Percentiles rank a stretch among this genome's conserved stretches.
phyloP scores from a whole-genome alignment of 2,113 vertebrate species.

The Syngnathus scovelli region DNA sequence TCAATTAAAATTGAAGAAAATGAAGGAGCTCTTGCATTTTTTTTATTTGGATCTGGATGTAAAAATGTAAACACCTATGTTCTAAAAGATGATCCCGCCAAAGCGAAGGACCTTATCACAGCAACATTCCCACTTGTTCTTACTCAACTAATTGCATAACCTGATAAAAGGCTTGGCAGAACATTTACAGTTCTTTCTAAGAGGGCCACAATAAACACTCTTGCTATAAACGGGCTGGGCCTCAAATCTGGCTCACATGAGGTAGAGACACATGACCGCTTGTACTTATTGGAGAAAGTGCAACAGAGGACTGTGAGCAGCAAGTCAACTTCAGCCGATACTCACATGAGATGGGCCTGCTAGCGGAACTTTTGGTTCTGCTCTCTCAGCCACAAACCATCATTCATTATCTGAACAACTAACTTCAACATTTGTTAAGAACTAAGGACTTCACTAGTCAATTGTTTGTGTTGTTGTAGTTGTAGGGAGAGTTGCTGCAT shows the following conservation, averaged over 20 bases:
- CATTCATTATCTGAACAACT: conserved; percentile 13
- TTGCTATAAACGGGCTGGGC: conserved; percentile 44
- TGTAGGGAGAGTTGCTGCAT: neutral
- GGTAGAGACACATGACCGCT: conserved; percentile 77
- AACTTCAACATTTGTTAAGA: neutral
- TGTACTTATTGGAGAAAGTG: conserved; percentile 47
- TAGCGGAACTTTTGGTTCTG: conserved; percentile 34
- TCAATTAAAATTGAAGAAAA: neutral
- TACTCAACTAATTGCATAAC: neutral
- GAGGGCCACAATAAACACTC: conserved; percentile 50
- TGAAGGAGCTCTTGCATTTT: neutral
- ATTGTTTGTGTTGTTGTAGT: neutral
- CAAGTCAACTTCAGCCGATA: conserved; percentile 61
- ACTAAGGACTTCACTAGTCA: neutral
- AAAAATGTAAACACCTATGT: neutral
- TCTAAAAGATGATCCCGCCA: neutral
- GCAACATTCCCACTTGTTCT: neutral
- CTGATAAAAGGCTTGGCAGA: neutral
- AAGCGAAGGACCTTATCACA: neutral
- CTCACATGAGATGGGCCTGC: conserved; percentile 55
- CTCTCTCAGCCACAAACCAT: conserved; percentile 21
- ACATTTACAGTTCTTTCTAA: conserved; percentile 22
- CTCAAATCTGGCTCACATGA: conserved; percentile 86
- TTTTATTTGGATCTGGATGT: neutral
- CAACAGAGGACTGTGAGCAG: conserved; percentile 40